A percentile compares a stretch with the other conserved stretches of the same genome.
These are phyloP conservation scores for Pelusios castaneus DNA, from an alignment of 2,113 vertebrate genomes.

Conservation along the genomic window DNA sequence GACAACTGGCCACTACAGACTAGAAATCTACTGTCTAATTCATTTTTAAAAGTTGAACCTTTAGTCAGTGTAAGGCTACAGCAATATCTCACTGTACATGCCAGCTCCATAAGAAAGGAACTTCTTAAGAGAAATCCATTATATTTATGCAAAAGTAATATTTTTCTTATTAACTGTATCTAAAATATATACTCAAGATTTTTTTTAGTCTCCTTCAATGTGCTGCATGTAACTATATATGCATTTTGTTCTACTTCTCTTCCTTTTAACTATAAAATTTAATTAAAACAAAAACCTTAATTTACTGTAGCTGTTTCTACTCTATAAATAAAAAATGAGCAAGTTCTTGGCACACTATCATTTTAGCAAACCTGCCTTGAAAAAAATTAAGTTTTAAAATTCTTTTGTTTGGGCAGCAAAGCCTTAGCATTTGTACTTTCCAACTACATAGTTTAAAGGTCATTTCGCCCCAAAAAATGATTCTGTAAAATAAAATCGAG, in stretches of 20 bases:
- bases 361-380: background rate
- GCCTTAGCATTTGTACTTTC: background rate
- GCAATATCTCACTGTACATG: background rate
- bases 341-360: background rate
- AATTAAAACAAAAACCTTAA: background rate
- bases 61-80: constrained; percentile 18
- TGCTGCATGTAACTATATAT: background rate
- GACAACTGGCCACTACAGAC: background rate
- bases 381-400: background rate
- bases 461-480: background rate
- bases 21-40: background rate
- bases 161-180: background rate
- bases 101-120: background rate
- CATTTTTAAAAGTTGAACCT: background rate
- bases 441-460: background rate
- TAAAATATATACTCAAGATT: background rate
- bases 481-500: background rate
- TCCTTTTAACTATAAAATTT: background rate
- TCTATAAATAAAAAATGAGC: background rate
- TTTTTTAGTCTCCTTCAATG: background rate
- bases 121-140: background rate
- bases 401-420: background rate
- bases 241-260: background rate
- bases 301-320: background rate
- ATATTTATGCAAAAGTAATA: background rate